These are phyloP conservation scores for Bambusicola thoracicus DNA, from an alignment of 2,113 vertebrate genomes.

Conservation along the genomic window DNA sequence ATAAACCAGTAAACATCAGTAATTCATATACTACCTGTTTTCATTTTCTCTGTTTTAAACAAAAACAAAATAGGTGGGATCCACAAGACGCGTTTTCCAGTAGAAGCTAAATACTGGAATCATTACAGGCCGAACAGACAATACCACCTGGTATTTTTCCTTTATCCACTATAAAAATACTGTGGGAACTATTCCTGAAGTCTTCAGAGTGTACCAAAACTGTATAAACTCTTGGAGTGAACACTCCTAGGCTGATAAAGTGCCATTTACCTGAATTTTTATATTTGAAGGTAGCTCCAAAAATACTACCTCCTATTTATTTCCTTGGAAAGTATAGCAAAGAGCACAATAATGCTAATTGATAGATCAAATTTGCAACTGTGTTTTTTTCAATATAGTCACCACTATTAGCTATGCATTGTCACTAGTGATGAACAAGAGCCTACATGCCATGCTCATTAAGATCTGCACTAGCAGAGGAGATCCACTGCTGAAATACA, in stretches of 20 bases:
- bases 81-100: not conserved
- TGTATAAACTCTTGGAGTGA: not conserved
- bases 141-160: not conserved
- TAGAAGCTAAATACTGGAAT: not conserved
- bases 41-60: not conserved
- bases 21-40: not conserved
- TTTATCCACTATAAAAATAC: not conserved
- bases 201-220: not conserved
- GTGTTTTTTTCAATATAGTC: too few species aligned
- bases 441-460: too few species aligned
- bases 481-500: too few species aligned
- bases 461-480: too few species aligned
- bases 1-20: not conserved
- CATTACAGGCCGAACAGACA: not conserved
- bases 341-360: too few species aligned
- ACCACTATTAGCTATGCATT: too few species aligned
- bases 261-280: not conserved
- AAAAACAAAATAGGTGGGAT: not conserved
- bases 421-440: too few species aligned
- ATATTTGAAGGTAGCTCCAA: too few species aligned
- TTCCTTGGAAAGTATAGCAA: too few species aligned
- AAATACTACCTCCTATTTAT: too few species aligned
- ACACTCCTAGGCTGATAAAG: not conserved
- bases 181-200: not conserved
- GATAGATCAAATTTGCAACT: too few species aligned